These are phyloP conservation scores for Otocyon megalotis DNA, from an alignment of 2,113 vertebrate genomes.

Conservation along the genomic window DNA sequence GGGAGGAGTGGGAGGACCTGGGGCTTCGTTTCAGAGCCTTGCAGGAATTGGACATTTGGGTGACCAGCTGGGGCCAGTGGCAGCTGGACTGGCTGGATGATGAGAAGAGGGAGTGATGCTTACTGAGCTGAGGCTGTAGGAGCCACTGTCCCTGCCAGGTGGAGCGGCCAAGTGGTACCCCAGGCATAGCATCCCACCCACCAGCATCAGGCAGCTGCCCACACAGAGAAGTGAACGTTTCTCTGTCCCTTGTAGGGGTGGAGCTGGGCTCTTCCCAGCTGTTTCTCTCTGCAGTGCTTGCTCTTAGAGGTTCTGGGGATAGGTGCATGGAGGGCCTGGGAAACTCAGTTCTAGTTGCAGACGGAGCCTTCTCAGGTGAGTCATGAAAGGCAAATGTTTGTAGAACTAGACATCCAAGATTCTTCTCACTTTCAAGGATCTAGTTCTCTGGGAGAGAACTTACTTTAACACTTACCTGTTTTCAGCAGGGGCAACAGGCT, in stretches of 20 bases:
- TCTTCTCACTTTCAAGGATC: not conserved
- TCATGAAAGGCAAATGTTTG: not conserved
- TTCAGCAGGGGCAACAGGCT: conserved; percentile 60
- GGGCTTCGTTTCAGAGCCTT: not conserved
- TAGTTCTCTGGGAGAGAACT: not conserved
- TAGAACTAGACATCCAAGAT: conserved; percentile 42
- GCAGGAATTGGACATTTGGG: not conserved
- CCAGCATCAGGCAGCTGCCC: not conserved
- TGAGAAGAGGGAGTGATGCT: not conserved
- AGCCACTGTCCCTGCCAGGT: not conserved
- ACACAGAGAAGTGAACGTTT: not conserved
- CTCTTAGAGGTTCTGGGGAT: not conserved
- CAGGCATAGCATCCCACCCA: not conserved
- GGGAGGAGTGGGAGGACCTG: not conserved
- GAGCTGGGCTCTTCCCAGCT: not conserved
- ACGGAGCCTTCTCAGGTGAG: not conserved
- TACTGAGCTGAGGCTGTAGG: not conserved
- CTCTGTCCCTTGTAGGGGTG: not conserved
- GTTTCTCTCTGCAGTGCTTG: not conserved
- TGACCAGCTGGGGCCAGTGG: not conserved
- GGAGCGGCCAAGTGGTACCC: not conserved
- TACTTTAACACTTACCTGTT: not conserved
- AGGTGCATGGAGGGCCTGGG: not conserved
- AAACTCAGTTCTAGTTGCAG: not conserved
- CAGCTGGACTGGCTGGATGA: not conserved